Evolutionary conservation across 2,797 vertebrate species (phyloP), one percentile per base, ranked within the genome.

Genomic region (Otolemur crassicaudatus): DNA sequence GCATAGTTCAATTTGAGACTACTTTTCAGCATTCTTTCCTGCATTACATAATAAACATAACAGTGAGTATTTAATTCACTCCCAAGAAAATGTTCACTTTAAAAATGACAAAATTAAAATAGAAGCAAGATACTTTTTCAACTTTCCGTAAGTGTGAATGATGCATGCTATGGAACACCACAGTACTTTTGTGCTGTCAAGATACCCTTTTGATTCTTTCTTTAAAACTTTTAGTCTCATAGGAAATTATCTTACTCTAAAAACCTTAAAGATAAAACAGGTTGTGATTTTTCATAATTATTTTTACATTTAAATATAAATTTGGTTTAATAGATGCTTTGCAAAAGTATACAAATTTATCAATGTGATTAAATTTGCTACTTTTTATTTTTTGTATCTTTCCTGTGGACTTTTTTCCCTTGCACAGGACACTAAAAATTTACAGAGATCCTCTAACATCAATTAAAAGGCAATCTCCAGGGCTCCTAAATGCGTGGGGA

Each of bases 391-490:
- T 53, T 83, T 69, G 34, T 63, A 83, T 77, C 5, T 77, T 75
- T 70, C 46, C 58, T 49, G 0, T 75, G 67, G 29, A 73, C 8
- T 29, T 79, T 89, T 86, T 85, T 86, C 61, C 46, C 27, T 94
- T 61, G 25, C 13, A 88, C 4, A 63, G 25, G 22, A 49, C 53
- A 93, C 31, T 87, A 12, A 80, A 58, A 25, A 89, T 77, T 82
- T 94, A n/a, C 90, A 82, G 31, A 7, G 63, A 92, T 96, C 49
- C 81, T 61, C 79, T 82, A 17, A 5, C 89, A 34, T 95, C 96
- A 97, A 90, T 94, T 97, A 92, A 96, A 94, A 92, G 46, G 7
- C 23, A 95, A 86, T 73, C 88, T 93, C 73, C n/a, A 69, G 53
- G 1, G 95, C 37, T 90, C 9, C 69, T 82, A 92, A 94, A 94